phyloP scores from a whole-genome alignment of 2,797 vertebrate genomes.

The Malurus splendens region DNA sequence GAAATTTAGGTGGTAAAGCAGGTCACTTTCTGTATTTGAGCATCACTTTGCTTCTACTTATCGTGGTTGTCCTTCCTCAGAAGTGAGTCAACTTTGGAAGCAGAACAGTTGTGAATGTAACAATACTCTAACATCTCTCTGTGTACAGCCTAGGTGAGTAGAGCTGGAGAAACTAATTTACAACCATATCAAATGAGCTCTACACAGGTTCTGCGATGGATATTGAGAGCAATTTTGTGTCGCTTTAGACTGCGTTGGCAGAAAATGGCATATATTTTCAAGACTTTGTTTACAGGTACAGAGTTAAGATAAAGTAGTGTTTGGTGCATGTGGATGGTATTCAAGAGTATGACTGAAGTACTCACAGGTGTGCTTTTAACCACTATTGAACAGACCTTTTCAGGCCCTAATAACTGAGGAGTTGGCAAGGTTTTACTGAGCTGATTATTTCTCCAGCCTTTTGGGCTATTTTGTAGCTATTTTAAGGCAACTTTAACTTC shows the following conservation, averaged over 20 bases:
- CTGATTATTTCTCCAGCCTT: not conserved
- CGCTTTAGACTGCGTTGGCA: not conserved
- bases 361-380: not conserved
- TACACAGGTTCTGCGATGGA: accelerated
- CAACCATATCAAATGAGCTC: not conserved
- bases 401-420: not conserved
- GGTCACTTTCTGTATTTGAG: not conserved
- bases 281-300: not conserved
- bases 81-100: not conserved
- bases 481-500: not conserved
- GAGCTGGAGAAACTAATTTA: not conserved
- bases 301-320: not conserved
- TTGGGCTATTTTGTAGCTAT: not conserved
- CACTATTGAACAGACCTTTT: not conserved
- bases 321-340: not conserved
- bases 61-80: not conserved
- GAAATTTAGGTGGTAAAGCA: not conserved
- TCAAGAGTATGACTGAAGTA: not conserved
- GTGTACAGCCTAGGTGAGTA: not conserved
- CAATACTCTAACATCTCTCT: not conserved
- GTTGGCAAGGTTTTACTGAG: not conserved
- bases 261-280: not conserved
- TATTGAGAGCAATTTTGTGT: not conserved
- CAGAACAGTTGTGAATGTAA: not conserved
- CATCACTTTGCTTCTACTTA: not conserved